Evolutionary conservation across 2,797 vertebrate species (phyloP).

Genomic region (Neosilurus hyrtlii): DNA sequence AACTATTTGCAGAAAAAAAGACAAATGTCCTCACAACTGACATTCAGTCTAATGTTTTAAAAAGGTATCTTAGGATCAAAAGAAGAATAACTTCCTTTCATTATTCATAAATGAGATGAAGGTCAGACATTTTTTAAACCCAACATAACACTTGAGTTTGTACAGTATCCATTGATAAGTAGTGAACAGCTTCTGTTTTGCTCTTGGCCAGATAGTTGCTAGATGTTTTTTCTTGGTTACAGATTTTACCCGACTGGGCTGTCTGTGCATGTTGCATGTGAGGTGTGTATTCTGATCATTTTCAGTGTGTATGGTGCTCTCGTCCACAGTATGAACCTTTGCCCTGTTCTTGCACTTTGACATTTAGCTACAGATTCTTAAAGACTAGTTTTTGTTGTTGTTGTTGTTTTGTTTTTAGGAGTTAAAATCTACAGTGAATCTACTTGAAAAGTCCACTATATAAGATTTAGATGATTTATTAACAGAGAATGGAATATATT

Average conservation of each 20-base stretch:
- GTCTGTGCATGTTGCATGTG: neutral
- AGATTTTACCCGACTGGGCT: neutral
- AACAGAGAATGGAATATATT: too few species aligned
- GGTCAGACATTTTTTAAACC: neutral
- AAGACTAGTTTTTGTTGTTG: neutral
- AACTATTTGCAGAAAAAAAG: neutral
- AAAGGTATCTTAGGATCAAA: neutral
- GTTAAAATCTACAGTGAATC: too few species aligned
- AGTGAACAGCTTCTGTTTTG: neutral
- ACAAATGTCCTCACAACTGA: neutral
- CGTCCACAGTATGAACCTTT: neutral
- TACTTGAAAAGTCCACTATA: too few species aligned
- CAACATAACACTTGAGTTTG: neutral
- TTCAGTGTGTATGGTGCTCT: neutral
- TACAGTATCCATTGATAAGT: neutral
- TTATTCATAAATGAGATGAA: neutral
- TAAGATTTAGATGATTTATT: too few species aligned
- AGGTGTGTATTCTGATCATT: neutral
- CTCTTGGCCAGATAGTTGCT: neutral
- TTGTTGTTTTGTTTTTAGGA: too few species aligned
- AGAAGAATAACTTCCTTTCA: neutral
- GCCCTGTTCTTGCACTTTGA: neutral
- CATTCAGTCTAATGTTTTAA: neutral
- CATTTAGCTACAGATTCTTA: neutral
- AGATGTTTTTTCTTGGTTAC: neutral